These are phyloP conservation scores for Tricholaema leucomelas DNA, from an alignment of 2,113 vertebrate species.

Conservation along the genomic window DNA sequence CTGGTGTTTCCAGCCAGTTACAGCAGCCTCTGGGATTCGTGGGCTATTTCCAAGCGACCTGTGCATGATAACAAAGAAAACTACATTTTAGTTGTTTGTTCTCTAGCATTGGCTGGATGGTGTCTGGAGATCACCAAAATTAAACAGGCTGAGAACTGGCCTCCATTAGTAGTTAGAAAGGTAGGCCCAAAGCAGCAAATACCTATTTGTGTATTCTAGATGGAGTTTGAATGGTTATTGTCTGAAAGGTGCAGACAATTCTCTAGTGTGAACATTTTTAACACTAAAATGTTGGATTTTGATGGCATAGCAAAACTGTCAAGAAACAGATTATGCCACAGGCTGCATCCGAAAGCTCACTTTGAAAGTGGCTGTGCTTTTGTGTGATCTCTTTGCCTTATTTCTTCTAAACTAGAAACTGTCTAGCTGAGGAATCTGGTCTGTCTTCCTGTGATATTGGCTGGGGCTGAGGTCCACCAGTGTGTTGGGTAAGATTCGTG, in stretches of 20 bases:
- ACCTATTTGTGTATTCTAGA: rapidly evolving
- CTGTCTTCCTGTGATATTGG: not conserved
- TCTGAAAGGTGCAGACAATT: not conserved
- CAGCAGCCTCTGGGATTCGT: not conserved
- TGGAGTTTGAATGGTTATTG: not conserved
- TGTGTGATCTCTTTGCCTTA: not conserved
- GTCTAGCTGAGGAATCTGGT: not conserved
- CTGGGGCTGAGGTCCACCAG: not conserved
- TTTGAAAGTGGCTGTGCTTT: not conserved
- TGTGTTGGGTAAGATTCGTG: not conserved
- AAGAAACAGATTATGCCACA: not conserved
- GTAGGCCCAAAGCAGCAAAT: not conserved
- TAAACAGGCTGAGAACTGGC: not conserved
- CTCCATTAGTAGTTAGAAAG: not conserved
- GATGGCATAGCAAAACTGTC: not conserved
- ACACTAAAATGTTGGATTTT: not conserved
- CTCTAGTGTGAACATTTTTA: not conserved
- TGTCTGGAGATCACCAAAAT: not conserved
- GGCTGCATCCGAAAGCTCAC: not conserved
- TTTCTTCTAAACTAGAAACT: not conserved
- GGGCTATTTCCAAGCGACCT: not conserved
- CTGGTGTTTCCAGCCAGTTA: not conserved
- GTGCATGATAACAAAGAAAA: not conserved
- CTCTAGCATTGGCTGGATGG: not conserved
- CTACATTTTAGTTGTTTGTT: not conserved